Evolutionary conservation across 2,888 invertebrate genomes (phyloP), one percentile per base, ranked within the genome.

Genomic region (Epiblema foenella): DNA sequence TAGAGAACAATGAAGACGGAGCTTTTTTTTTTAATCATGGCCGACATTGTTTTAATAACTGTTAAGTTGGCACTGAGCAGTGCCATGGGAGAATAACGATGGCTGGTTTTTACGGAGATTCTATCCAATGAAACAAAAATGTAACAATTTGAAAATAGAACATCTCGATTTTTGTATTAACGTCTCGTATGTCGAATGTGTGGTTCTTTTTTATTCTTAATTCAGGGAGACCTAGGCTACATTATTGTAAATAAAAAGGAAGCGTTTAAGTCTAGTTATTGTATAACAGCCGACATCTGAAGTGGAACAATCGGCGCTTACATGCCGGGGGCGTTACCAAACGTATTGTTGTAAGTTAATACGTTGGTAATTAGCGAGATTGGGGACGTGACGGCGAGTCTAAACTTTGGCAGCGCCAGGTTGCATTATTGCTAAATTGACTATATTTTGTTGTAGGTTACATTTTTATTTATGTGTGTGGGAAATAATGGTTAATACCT

Each of bases 1-100:
- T 73, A 80, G 83, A 87, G 88, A 89, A 91, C 91, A 91, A 90
- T 90, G 89, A 89, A 60, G 84, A 85, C 86, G 83, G 81, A 80
- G 80, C 74, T 74, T 76, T 76, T 78, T n/a, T 24, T 76, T 84
- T 83, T 85, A 75, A 74, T 75, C 58, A 59, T 64, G 59, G 67
- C 71, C 51, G 66, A 66, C 73, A 76, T 85, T 85, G 79, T 83
- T 76, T 80, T 80, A 80, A 79, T 83, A 81, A 85, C 85, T 75
- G 86, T 84, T 82, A 81, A 81, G 78, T 79, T 82, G 78, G 79
- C 15, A 42, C 15, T 42, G 15, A 12, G 42, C 78, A 78, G 68
- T 68, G 75, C 78, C 81, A 79, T 85, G 85, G 79, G 85, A 85
- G 81, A 80, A 83, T 70, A 49, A 56, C 59, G 37, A 62, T 67